Evolutionary conservation across 2,888 invertebrate species (phyloP).

Genomic region (Colostygia pectinataria): DNA sequence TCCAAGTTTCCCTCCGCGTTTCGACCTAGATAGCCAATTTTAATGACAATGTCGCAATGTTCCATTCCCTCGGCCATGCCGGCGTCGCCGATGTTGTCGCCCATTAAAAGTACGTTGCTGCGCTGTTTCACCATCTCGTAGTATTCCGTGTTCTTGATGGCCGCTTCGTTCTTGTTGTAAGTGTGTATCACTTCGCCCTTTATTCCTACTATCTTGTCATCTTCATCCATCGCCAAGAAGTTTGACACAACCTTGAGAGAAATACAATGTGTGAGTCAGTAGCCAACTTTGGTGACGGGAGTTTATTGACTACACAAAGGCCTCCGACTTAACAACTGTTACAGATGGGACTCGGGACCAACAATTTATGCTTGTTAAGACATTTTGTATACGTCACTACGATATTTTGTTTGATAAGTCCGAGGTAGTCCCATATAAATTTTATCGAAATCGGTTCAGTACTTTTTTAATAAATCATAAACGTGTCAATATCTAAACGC

Average conservation of each 20-base stretch:
- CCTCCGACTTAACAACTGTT: too few relatives aligned
- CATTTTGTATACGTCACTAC: too few relatives aligned
- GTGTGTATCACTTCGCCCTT: slow-evolving; percentile 93
- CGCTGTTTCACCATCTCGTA: slow-evolving; percentile 87
- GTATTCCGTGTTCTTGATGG: slow-evolving; percentile 90
- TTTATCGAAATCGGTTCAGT: too few relatives aligned
- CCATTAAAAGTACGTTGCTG: slow-evolving; percentile 93
- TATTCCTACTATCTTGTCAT: slow-evolving; percentile 87
- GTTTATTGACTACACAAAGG: too few relatives aligned
- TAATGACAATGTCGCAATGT: slow-evolving; percentile 88
- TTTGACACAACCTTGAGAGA: slow-evolving; percentile 91
- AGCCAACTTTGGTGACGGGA: too few relatives aligned
- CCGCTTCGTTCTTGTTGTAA: slow-evolving; percentile 96
- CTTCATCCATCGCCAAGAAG: slow-evolving; percentile 88
- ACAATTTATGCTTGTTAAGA: too few relatives aligned
- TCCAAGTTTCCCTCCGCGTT: slow-evolving; percentile 87
- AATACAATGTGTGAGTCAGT: neutral
- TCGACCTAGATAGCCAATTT: slow-evolving; percentile 95
- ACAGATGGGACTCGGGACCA: too few relatives aligned
- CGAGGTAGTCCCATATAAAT: too few relatives aligned
- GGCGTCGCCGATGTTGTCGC: slow-evolving; percentile 96
- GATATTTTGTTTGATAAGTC: too few relatives aligned
- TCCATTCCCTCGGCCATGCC: slow-evolving; percentile 95
- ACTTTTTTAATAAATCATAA: too few relatives aligned
- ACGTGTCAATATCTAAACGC: too few relatives aligned